A percentile compares a stretch with the other conserved stretches of the same genome.
These are phyloP conservation scores for Scopus umbretta DNA, from an alignment of 2,113 vertebrate species.

Conservation along the genomic window DNA sequence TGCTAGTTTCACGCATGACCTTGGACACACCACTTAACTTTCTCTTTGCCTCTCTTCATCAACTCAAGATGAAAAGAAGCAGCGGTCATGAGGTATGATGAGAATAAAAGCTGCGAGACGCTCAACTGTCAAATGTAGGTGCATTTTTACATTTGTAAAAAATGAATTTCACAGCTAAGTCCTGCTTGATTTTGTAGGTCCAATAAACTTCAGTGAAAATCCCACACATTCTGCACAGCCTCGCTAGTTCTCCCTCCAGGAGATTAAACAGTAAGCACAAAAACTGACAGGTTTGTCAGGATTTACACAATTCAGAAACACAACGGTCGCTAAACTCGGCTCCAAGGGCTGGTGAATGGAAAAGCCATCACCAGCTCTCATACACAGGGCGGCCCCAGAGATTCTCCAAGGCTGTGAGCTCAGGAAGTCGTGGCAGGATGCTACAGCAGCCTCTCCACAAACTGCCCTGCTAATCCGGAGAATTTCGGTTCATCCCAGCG, in stretches of 20 bases:
- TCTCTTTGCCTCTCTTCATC: not conserved
- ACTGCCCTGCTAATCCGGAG: not conserved
- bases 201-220: not conserved
- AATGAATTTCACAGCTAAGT: not conserved
- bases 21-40: not conserved
- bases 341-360: not conserved
- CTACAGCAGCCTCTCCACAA: not conserved
- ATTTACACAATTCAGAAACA: not conserved
- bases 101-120: not conserved
- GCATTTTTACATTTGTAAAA: not conserved
- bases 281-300: not conserved
- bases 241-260: not conserved
- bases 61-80: not conserved
- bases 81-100: not conserved
- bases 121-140: not conserved
- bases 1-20: not conserved
- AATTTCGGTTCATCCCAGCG: not conserved
- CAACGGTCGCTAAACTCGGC: fast-evolving
- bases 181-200: not conserved
- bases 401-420: not conserved
- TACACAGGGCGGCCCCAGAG: not conserved
- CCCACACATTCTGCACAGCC: not conserved
- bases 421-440: not conserved
- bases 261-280: not conserved
- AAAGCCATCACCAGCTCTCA: not conserved